Evolutionary conservation across 2,888 invertebrate genomes (phyloP).

Genomic region (Noctua janthina): DNA sequence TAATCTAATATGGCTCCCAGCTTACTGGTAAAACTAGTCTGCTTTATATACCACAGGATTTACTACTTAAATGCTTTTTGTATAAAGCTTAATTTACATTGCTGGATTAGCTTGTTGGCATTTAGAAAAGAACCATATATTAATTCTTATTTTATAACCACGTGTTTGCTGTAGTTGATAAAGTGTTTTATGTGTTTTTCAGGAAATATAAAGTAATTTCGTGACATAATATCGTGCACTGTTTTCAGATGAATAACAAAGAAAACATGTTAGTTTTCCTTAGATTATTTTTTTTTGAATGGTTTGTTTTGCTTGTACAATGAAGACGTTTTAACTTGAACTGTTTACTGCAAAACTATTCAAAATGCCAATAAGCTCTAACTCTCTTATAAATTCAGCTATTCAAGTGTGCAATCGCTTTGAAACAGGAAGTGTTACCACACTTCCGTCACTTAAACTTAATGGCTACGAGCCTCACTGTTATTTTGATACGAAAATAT

Average conservation of each 20-base stretch:
- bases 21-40: constrained; percentile 52
- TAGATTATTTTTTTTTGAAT: no score
- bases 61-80: not conserved
- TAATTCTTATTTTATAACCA: constrained; percentile 37
- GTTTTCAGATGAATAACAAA: not conserved
- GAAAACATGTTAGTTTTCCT: not conserved
- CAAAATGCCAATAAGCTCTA: not conserved
- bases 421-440: constrained; percentile 42
- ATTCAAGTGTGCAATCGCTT: constrained; percentile 19
- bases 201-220: not conserved
- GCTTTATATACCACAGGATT: constrained; percentile 7
- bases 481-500: constrained; percentile 45
- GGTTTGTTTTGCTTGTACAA: not conserved
- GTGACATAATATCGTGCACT: not conserved
- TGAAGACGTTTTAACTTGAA: constrained; percentile 4
- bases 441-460: constrained; percentile 47
- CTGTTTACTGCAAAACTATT: not conserved
- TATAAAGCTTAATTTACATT: constrained; percentile 37
- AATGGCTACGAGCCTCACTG: constrained; percentile 29
- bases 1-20: constrained; percentile 53
- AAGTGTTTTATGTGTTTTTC: constrained; percentile 12
- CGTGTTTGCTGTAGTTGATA: constrained; percentile 31
- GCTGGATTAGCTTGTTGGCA: constrained; percentile 9
- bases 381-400: constrained; percentile 17
- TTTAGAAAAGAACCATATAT: constrained; percentile 37